phyloP scores from a whole-genome alignment of 2,113 vertebrate genomes.

The Oryzias javanicus region DNA sequence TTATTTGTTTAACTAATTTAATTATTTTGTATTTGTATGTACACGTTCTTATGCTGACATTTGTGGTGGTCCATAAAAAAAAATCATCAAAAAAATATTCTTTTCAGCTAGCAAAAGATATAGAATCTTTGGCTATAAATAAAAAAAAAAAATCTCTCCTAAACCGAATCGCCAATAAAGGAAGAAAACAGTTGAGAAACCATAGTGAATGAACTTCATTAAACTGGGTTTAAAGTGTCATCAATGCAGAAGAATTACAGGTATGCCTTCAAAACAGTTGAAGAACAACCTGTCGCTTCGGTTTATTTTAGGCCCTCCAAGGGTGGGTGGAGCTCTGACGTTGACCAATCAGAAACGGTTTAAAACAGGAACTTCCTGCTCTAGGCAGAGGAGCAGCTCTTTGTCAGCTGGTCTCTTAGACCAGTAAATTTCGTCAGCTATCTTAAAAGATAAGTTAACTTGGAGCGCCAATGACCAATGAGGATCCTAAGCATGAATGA shows the following conservation, averaged over 20 bases:
- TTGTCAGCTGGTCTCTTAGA: conserved; percentile 59
- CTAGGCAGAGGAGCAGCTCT: neutral
- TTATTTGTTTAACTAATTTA: neutral
- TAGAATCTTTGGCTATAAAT: no score
- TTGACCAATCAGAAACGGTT: conserved; percentile 49
- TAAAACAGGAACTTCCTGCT: conserved; percentile 41
- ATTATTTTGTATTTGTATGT: neutral
- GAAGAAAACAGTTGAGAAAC: no score
- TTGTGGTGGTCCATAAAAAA: neutral
- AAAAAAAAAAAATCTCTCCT: no score
- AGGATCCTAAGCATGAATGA: conserved; percentile 23
- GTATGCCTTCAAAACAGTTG: neutral
- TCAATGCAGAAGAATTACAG: neutral
- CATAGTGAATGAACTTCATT: no score
- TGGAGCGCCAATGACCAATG: neutral
- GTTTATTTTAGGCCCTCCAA: conserved; percentile 26
- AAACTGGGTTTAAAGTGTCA: no score
- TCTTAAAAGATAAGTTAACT: conserved; percentile 19
- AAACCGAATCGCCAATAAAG: no score
- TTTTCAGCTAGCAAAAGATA: no score
- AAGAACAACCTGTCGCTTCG: neutral
- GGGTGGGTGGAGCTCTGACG: conserved; percentile 50
- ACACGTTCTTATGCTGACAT: neutral
- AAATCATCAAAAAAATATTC: neutral
- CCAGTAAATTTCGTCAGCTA: conserved; percentile 41